A percentile compares a stretch with the other conserved stretches of the same genome.
phyloP scores from a whole-genome alignment of 2,113 vertebrate genomes.

The Pampusana beccarii region DNA sequence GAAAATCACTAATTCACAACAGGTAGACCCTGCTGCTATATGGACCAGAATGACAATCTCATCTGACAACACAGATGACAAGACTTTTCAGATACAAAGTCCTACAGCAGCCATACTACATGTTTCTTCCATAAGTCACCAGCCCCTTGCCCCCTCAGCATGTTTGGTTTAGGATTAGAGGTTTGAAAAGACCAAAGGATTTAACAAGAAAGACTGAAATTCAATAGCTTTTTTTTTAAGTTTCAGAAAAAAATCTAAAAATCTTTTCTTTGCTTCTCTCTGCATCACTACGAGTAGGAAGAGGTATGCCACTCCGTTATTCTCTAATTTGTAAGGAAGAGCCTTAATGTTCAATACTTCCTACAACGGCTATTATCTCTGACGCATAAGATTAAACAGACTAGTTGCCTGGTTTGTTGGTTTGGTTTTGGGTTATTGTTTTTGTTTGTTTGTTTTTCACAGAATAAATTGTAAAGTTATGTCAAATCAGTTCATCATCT shows the following conservation, averaged over 20 bases:
- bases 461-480: background rate
- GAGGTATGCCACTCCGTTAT: background rate
- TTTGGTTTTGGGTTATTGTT: no score
- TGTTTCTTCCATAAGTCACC: background rate
- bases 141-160: background rate
- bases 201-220: background rate
- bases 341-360: background rate
- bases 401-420: no score
- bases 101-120: background rate
- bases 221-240: background rate
- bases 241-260: background rate
- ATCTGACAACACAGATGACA: background rate
- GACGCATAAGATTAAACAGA: background rate
- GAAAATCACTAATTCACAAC: background rate
- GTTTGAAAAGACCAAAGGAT: background rate
- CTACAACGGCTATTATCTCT: background rate
- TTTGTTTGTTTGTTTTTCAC: background rate
- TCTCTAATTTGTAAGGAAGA: background rate
- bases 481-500: background rate
- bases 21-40: background rate
- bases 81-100: background rate
- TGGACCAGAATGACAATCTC: background rate
- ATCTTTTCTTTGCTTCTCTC: background rate
- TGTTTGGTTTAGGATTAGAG: background rate
- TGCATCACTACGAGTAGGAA: background rate